Conservation (phyloP, 1,140 invertebrate species). For the Thaumetopoea pityocampa region DNA sequence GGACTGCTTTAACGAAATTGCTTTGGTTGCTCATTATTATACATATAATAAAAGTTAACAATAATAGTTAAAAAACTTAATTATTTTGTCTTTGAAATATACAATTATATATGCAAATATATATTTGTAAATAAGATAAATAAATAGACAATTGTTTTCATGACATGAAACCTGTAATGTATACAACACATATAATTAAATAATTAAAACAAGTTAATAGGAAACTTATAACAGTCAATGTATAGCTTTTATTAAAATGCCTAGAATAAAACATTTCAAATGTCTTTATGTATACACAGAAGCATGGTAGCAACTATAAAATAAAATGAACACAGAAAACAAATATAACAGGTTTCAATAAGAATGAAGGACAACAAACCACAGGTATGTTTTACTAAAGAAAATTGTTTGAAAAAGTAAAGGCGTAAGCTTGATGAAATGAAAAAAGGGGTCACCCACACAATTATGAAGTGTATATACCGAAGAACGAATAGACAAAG, state of each 20-base stretch:
- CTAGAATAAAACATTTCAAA: conserved; percentile 15
- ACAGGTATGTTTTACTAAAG: conserved; percentile 13
- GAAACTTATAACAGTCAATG: conserved; percentile 7
- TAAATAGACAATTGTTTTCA: conserved; percentile 1
- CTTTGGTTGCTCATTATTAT: conserved; percentile 18
- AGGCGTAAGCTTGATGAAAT: conserved; percentile 18
- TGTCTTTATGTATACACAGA: conserved; percentile 5
- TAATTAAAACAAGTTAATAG: conserved; percentile 10
- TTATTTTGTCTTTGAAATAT: too few species aligned
- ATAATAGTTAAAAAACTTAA: neutral
- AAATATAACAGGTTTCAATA: conserved; percentile 5
- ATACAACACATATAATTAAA: conserved; percentile 10
- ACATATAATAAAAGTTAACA: neutral
- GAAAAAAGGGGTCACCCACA: conserved; percentile 28
- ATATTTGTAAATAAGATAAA: conserved; percentile 3
- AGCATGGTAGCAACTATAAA: conserved; percentile 18
- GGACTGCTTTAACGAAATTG: too few species aligned
- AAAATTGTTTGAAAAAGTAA: conserved; percentile 10
- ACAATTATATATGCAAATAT: too few species aligned
- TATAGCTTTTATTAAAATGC: conserved; percentile 6
- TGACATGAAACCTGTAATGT: conserved; percentile 12
- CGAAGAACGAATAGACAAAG: conserved; percentile 23
- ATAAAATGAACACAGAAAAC: conserved; percentile 13
- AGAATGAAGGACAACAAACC: conserved; percentile 13
- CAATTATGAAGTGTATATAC: conserved; percentile 36